Evolutionary conservation across 2,888 invertebrate genomes (phyloP), one percentile per base, ranked within the genome.

Genomic region (Strigamia maritima): DNA sequence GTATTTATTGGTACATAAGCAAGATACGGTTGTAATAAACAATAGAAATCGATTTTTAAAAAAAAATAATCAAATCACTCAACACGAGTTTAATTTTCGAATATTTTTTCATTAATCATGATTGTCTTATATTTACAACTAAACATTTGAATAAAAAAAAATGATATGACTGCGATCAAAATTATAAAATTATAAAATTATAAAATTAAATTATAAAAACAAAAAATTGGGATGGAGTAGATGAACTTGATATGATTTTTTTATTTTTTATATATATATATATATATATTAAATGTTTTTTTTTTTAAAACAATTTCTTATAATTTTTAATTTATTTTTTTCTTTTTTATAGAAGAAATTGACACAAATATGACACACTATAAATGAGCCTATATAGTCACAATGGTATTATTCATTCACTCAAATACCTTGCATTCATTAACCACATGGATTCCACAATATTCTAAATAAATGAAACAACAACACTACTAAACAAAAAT

Each of bases 231-330:
- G 54, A 54, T 54, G 54, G 54, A 54, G 16, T 54, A 54, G 54
- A 54, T 54, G 54, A 54, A 54, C 44, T 54, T 22, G 54, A 54
- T 54, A 54, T 54, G 54, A 54, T 54, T 54, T 19, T 54, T 54
- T 19, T 19, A n/a, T 54, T 54, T n/a, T 19, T 19, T 19, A 54
- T 19, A 2, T 16, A 3, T 19, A 19, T 16, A n/a, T 6, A 3
- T 49, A 4, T 54, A 1, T 8, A 19, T 54, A 19, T 54, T 22
- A 44, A n/a, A n/a, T 3, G 2, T 35, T 35, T 35, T 35, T 35
- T 35, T 35, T 35, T 35, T 6, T 6, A 35, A 35, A 35, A 35
- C 35, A 35, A 35, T 35, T 10, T 35, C 8, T 54, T 44, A 10
- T 14, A 44, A 54, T 19, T 19, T 54, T 1, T 54, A 19, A 54